Conservation (phyloP, 2,888 invertebrate genomes). For the Flabesymbios commensalis region DNA sequence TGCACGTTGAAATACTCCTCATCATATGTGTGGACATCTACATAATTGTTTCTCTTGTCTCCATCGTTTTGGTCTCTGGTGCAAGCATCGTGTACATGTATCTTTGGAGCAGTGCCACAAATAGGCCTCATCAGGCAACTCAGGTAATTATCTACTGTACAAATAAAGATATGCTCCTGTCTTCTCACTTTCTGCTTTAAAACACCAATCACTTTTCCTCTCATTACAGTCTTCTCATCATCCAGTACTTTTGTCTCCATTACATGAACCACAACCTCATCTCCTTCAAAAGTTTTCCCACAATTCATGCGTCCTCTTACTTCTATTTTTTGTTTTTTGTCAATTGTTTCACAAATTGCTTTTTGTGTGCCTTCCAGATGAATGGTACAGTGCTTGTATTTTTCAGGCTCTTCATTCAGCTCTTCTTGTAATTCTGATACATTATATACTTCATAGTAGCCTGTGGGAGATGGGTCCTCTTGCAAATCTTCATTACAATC, state of each 20-base stretch:
- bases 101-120: slow-evolving; percentile 6
- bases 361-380: too few relatives aligned
- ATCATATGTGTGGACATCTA: not conserved
- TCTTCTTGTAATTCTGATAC: not conserved
- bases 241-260: not conserved
- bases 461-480: too few relatives aligned
- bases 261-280: slow-evolving; percentile 17
- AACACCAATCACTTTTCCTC: slow-evolving; percentile 11
- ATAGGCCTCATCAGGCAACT: slow-evolving; percentile 5
- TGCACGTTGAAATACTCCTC: too few relatives aligned
- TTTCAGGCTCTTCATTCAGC: slow-evolving; percentile 1
- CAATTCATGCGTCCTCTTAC: slow-evolving; percentile 23
- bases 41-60: not conserved
- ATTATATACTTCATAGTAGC: not conserved
- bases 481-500: too few relatives aligned
- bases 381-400: slow-evolving; percentile 17
- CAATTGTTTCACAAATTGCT: too few relatives aligned
- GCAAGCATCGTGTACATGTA: slow-evolving; percentile 3
- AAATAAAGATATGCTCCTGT: not conserved
- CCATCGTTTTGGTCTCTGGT: not conserved
- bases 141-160: slow-evolving; percentile 8
- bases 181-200: not conserved
- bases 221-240: not conserved
- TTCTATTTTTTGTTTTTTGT: slow-evolving; percentile 66
- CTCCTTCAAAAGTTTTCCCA: slow-evolving; percentile 23